Evolutionary conservation across 53 echinoderm and acorn worm genomes (phyloP), one percentile per base, ranked within the genome.

Genomic region (Luidia sarsii): DNA sequence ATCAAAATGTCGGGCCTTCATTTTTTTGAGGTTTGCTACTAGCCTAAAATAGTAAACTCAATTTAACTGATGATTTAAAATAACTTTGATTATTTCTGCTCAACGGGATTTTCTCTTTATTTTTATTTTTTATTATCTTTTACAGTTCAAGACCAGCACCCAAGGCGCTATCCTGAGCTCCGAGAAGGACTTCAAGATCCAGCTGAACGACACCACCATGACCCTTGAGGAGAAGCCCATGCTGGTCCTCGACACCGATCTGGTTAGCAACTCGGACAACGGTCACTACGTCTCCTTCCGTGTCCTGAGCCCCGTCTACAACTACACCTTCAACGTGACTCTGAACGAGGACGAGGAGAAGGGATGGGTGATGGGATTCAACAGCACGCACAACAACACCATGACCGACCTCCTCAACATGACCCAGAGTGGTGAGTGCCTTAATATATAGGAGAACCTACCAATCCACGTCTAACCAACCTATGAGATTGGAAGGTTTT

Each of bases 341-440:
- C 35, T 74, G 3, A 5, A 39, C 43, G 66, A 82, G 67, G 48
- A 62, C 53, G 65, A 64, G 19, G 82, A 75, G 24, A 73, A 82
- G 73, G 92, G 92, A 54, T 81, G 80, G 61, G 81, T 85, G 8
- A 55, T 74, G 24, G 80, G 67, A 80, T 92, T 71, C 74, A 88
- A 69, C 31, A 68, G 49, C 61, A 73, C 81, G 25, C 67, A 71
- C 33, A 85, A 92, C 82, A 92, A 85, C 70, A 80, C 85, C 28
- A 49, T 84, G 38, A 68, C 59, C 11, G 85, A 92, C 37, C 81
- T 88, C 33, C 81, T 92, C 15, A 85, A 92, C 67, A 55, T 85
- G 28, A 88, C 85, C 19, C 81, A 88, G 50, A 68, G 65, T 54
- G 88, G 92, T 92, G 67, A 80, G 92, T 63, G 11, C 41, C 18